phyloP scores from a whole-genome alignment of 1,140 invertebrate species.

The Heliconius melpomene region DNA sequence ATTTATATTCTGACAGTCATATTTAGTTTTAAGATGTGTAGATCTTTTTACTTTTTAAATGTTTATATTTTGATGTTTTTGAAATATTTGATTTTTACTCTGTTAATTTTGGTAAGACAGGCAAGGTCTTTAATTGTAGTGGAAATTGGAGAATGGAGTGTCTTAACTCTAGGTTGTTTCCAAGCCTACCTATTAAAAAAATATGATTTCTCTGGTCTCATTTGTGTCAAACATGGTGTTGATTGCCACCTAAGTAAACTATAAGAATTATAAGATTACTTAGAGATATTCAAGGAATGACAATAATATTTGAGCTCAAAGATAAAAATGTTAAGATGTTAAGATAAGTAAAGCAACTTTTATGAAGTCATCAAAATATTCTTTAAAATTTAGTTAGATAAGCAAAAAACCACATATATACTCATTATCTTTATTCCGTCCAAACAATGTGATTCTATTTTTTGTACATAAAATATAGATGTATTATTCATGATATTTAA shows the following conservation, averaged over 20 bases:
- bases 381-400: conserved; percentile 7
- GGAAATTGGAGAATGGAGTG: too few species aligned
- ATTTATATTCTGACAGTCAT: conserved; percentile 8
- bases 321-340: neutral
- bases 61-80: conserved; percentile 14
- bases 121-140: too few species aligned
- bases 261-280: neutral
- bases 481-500: neutral
- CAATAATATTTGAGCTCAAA: neutral
- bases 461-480: neutral
- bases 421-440: conserved; percentile 20
- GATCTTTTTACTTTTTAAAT: conserved; percentile 16
- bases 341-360: neutral
- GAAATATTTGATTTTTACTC: neutral
- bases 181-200: too few species aligned
- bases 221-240: too few species aligned
- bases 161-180: too few species aligned
- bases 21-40: neutral
- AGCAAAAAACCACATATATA: conserved; percentile 2
- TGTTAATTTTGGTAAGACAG: neutral
- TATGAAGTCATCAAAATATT: neutral
- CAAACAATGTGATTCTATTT: conserved; percentile 26
- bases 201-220: too few species aligned
- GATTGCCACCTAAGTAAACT: neutral
- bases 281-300: neutral